These are phyloP conservation scores for Chaenogobius annularis DNA, from an alignment of 2,113 vertebrate species.

Conservation along the genomic window DNA sequence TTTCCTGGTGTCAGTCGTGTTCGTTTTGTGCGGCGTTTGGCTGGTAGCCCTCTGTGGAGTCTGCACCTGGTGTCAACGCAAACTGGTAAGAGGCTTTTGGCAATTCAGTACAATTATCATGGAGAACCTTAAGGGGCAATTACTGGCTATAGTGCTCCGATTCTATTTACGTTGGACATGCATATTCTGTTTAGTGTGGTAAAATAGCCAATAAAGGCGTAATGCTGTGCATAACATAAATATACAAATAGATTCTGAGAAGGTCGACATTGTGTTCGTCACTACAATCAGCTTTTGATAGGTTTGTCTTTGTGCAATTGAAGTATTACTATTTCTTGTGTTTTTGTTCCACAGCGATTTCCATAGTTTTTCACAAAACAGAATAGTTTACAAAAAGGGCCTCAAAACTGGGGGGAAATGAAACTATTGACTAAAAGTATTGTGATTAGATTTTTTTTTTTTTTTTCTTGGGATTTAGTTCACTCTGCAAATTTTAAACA, in stretches of 20 bases:
- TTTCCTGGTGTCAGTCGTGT: constrained; percentile 92
- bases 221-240: not conserved
- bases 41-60: constrained; percentile 94
- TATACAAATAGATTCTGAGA: not conserved
- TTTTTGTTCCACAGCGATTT: too few species aligned
- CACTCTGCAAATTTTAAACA: too few species aligned
- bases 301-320: too few species aligned
- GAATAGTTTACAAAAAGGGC: not conserved
- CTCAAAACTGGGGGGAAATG: too few species aligned
- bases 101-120: constrained; percentile 1
- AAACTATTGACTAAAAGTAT: not conserved
- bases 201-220: not conserved
- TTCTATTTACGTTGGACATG: constrained; percentile 3
- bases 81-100: constrained; percentile 85
- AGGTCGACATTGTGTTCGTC: not conserved
- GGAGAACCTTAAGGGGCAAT: not conserved
- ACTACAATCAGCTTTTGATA: not conserved
- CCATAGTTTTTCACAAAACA: not conserved
- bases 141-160: not conserved
- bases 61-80: constrained; percentile 98
- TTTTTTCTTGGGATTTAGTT: not conserved
- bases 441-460: not conserved
- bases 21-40: constrained; percentile 91
- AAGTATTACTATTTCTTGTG: not conserved
- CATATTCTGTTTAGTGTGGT: constrained; percentile 2